Percentiles rank a stretch among this genome's conserved stretches.
phyloP scores from a whole-genome alignment of 1,140 invertebrate genomes.

The Drosophila arawakana region DNA sequence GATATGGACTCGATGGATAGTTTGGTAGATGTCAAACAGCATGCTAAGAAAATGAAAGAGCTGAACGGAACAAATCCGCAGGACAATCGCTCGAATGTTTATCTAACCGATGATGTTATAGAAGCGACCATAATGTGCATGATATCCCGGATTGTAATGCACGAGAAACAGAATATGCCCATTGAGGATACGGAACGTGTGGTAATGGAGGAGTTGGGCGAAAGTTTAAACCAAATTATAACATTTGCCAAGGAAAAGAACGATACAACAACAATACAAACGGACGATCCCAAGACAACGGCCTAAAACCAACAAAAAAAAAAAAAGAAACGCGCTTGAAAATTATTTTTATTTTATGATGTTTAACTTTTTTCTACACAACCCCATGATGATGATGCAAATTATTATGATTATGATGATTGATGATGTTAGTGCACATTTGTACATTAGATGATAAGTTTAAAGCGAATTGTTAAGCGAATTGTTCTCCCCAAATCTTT shows the following conservation, averaged over 20 bases:
- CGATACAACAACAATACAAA: slow-evolving; percentile 53
- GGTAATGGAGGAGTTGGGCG: slow-evolving; percentile 97
- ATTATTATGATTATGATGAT: no score
- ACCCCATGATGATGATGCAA: neutral
- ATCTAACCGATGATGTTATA: slow-evolving; percentile 96
- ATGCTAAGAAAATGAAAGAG: slow-evolving; percentile 21
- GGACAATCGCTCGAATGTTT: slow-evolving; percentile 85
- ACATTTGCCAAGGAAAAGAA: slow-evolving; percentile 85
- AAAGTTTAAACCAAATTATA: slow-evolving; percentile 97
- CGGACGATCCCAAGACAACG: slow-evolving; percentile 52
- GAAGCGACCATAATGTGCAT: slow-evolving; percentile 98
- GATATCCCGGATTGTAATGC: slow-evolving; percentile 95
- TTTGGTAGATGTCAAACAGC: slow-evolving; percentile 30
- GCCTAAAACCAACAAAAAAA: slow-evolving; percentile 7
- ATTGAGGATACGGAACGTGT: slow-evolving; percentile 92
- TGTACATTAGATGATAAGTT: slow-evolving; percentile 61
- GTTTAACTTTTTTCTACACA: slow-evolving; percentile 19
- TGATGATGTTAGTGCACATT: slow-evolving; percentile 9
- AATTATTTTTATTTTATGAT: slow-evolving; percentile 13
- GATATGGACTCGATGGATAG: slow-evolving; percentile 75
- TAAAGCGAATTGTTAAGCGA: slow-evolving; percentile 40
- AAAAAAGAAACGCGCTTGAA: slow-evolving; percentile 16
- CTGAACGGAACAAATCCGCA: slow-evolving; percentile 25
- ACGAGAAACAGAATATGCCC: slow-evolving; percentile 88
- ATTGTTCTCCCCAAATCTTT: slow-evolving; percentile 2